Base-by-base conservation (phyloP, 2,113 vertebrate species). In the Anolis sagrei region DNA sequence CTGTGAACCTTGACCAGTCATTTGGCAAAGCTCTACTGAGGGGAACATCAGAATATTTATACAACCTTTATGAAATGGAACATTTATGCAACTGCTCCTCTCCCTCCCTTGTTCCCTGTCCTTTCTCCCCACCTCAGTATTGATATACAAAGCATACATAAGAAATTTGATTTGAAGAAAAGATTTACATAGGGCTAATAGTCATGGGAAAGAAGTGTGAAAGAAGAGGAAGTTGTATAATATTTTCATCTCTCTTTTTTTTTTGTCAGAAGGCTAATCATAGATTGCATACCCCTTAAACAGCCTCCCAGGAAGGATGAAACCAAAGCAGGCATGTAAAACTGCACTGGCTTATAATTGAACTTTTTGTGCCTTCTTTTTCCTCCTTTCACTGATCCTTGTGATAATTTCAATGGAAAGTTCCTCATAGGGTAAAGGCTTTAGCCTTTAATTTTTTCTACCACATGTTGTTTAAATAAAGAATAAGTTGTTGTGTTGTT, bases 1-100 rank as follows among this genome's bases (percentile, higher is more conserved):
- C 78, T 89, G 27, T 89, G 76, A 90, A 78, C 39, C 64, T 70
- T 89, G 6, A 64, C 82, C 61, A 78, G 72, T 27, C 9, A 21
- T 89, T 72, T 62, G 89, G 11, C 51, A 80, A 54, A 49, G 49
- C 19, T 76, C 0, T 75, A 14, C 78, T 82, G 78, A 89, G 70
- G 62, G 5, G 27, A 68, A 68, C 64, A 68, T 64, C 16, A 64
- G 49, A 78, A 88, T 87, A 0, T 89, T 82, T 85, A 49, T 58
- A 76, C 2, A 84, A 83, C 75, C 1, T 68, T 68, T 68, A 29
- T n/a, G 64, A 9, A 68, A 68, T 68, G 5, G 49, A 78, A 88
- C 88, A 0, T 90, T 82, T 85, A 49, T 58, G 79, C 3, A 84
- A 81, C 78, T 34, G 83, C 82, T 29, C 73, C 18, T 64, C 51